A percentile compares a stretch with the other conserved stretches of the same genome.
Evolutionary conservation across 2,888 invertebrate species (phyloP).

Genomic region (Taphrorychus bicolor): DNA sequence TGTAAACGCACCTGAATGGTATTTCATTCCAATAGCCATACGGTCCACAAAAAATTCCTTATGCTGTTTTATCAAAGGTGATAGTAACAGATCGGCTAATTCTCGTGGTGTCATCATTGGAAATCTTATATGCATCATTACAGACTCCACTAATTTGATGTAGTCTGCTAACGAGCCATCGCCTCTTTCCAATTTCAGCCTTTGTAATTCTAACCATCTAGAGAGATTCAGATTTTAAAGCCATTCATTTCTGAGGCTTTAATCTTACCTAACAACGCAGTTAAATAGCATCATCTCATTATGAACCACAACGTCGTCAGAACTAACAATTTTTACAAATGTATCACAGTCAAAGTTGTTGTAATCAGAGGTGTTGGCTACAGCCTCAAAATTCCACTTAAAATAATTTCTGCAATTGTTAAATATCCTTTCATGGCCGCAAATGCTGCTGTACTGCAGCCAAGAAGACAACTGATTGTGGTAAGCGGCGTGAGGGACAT

Average conservation of each 20-base stretch:
- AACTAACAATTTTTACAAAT: conserved; percentile 77
- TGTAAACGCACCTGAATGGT: conserved; percentile 27
- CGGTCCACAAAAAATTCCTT: conserved; percentile 87
- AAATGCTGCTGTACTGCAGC: conserved; percentile 88
- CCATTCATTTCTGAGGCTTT: neutral
- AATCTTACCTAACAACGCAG: conserved; percentile 42
- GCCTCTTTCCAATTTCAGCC: conserved; percentile 65
- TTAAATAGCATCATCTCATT: conserved; percentile 80
- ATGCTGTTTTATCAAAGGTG: conserved; percentile 79
- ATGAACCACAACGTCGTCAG: conserved; percentile 86
- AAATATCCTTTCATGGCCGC: conserved; percentile 74
- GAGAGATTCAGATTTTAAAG: neutral
- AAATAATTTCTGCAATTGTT: conserved; percentile 82
- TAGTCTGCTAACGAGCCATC: conserved; percentile 61
- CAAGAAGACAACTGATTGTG: conserved; percentile 86
- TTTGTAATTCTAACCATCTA: conserved; percentile 80
- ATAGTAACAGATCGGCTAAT: conserved; percentile 80
- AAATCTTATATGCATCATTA: conserved; percentile 72
- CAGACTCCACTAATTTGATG: conserved; percentile 73
- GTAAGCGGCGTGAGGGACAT: conserved; percentile 83
- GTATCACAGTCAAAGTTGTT: conserved; percentile 82
- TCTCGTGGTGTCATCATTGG: conserved; percentile 95
- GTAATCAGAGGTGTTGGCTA: conserved; percentile 81
- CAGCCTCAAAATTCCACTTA: conserved; percentile 89
- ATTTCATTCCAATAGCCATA: conserved; percentile 87